Conservation (phyloP, 2,113 vertebrate genomes). For the Coregonus clupeaformis region DNA sequence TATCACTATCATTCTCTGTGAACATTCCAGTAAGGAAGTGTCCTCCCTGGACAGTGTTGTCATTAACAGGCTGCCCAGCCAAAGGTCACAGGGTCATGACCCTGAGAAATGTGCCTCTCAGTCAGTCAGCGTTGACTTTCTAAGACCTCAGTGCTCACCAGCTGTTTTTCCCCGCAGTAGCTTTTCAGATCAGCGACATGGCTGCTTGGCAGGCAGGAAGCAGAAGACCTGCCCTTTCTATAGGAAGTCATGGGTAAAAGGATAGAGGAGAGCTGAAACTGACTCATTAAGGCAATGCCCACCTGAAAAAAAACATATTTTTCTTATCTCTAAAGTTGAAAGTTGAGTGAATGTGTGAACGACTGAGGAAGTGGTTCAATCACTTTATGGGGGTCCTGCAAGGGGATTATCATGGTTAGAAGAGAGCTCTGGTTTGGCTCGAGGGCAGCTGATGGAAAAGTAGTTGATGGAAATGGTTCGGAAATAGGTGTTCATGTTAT, state of each 20-base stretch:
- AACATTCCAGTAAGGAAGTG: not conserved
- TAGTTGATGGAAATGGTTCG: slow-evolving; percentile 52
- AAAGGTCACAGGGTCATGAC: slow-evolving; percentile 11
- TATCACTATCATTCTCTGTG: slow-evolving; percentile 6
- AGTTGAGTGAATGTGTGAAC: not conserved
- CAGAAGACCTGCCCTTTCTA: slow-evolving; percentile 18
- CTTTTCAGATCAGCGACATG: not conserved
- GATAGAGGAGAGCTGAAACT: slow-evolving; percentile 25
- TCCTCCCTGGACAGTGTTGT: slow-evolving; percentile 18
- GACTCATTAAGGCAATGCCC: not conserved
- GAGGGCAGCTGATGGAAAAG: not conserved
- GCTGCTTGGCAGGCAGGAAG: not conserved
- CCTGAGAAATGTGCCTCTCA: not conserved
- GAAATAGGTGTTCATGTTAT: slow-evolving; percentile 66
- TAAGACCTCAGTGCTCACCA: slow-evolving; percentile 6
- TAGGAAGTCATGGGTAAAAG: slow-evolving; percentile 33
- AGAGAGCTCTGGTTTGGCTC: not conserved
- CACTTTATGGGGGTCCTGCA: slow-evolving; percentile 1
- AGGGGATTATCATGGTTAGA: slow-evolving; percentile 10
- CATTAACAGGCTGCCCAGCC: slow-evolving; percentile 12
- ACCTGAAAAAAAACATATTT: not conserved
- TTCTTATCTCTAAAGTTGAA: slow-evolving; percentile 1
- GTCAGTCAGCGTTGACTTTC: not conserved
- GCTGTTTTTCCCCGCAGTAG: slow-evolving; percentile 26
- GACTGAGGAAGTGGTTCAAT: slow-evolving; percentile 7